phyloP scores from a whole-genome alignment of 2,797 vertebrate genomes.

The Sphaeramia orbicularis region DNA sequence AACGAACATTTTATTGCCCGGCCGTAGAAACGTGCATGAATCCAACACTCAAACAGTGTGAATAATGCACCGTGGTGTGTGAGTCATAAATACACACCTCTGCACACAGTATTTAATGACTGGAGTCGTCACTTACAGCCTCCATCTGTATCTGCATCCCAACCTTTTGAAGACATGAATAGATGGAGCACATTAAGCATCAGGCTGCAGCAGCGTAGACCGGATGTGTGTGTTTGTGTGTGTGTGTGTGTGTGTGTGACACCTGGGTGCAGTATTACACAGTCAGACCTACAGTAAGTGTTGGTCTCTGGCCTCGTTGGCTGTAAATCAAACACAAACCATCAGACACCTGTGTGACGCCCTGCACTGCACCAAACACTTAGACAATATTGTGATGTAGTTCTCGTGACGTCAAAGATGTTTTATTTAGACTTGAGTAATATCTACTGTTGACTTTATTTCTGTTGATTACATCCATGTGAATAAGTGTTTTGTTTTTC shows the following conservation, averaged over 20 bases:
- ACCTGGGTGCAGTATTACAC: constrained; percentile 31
- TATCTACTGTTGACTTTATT: neutral
- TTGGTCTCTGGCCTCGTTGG: constrained; percentile 32
- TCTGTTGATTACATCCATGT: neutral
- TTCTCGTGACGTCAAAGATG: neutral
- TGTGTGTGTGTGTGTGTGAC: neutral
- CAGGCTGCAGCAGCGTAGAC: neutral
- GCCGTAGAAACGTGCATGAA: neutral
- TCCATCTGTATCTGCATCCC: constrained; percentile 16
- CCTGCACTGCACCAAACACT: neutral
- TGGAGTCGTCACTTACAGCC: constrained; percentile 13
- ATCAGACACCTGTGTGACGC: constrained; percentile 33
- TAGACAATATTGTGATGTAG: constrained; percentile 8
- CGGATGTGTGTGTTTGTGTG: neutral
- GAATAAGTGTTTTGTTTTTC: no score
- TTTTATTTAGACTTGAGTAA: neutral
- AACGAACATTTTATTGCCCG: neutral
- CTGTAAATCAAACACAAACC: constrained; percentile 48
- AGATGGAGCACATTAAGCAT: constrained; percentile 20
- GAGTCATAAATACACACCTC: neutral
- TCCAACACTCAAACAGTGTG: neutral
- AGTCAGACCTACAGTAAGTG: constrained; percentile 24
- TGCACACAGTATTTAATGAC: constrained; percentile 1
- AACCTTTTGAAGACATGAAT: constrained; percentile 32
- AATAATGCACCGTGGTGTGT: neutral